Conservation (phyloP, 1,140 invertebrate genomes). For the Trachelipus rathkii region DNA sequence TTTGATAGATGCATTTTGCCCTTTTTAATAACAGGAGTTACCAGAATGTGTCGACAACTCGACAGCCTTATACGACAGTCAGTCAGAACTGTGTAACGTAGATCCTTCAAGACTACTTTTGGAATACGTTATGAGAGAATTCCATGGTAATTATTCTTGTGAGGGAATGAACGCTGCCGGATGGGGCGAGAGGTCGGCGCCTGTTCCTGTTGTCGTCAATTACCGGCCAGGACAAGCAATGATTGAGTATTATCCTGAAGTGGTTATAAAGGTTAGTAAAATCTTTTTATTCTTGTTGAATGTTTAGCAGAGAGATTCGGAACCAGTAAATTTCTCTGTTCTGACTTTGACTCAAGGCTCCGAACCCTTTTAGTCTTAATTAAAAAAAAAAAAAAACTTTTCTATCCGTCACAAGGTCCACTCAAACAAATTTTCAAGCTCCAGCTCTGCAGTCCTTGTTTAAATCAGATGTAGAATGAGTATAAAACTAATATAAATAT, state of each 20-base stretch:
- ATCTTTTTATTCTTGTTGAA: neutral
- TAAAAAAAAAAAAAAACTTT: too few species aligned
- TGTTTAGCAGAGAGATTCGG: too few species aligned
- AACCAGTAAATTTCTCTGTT: neutral
- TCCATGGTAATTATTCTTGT: slow-evolving; percentile 89
- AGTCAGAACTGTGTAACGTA: slow-evolving; percentile 65
- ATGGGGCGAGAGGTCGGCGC: slow-evolving; percentile 70
- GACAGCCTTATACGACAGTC: slow-evolving; percentile 27
- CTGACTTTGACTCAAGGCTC: too few species aligned
- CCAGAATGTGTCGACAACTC: slow-evolving; percentile 37
- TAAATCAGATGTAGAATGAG: too few species aligned
- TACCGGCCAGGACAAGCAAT: slow-evolving; percentile 23
- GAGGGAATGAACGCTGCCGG: slow-evolving; percentile 78
- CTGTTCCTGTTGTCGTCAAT: slow-evolving; percentile 59
- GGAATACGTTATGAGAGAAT: slow-evolving; percentile 71
- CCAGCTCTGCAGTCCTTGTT: too few species aligned
- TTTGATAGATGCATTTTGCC: too few species aligned
- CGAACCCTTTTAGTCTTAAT: too few species aligned
- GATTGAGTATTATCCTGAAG: slow-evolving; percentile 17
- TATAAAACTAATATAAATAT: too few species aligned
- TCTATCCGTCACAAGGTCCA: too few species aligned
- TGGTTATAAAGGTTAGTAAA: slow-evolving; percentile 28
- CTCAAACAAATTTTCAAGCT: too few species aligned
- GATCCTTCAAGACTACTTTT: slow-evolving; percentile 77
- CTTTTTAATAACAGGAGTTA: slow-evolving; percentile 20